phyloP scores from a whole-genome alignment of 1,140 invertebrate species.

The Hypothenemus hampei region DNA sequence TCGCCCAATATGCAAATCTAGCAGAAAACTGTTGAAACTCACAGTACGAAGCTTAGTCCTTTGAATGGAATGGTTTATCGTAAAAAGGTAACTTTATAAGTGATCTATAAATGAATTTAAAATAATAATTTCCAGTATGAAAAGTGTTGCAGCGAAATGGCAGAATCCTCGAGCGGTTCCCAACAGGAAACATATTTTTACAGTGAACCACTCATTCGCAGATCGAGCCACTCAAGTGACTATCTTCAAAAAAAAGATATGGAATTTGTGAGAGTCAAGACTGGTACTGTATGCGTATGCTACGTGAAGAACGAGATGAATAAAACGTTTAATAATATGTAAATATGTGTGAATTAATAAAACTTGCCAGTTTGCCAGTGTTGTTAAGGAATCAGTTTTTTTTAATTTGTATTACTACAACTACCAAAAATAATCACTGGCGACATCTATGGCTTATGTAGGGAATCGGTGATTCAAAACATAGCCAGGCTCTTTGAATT shows the following conservation, averaged over 20 bases:
- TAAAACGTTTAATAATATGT: background rate
- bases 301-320: conserved; percentile 1
- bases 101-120: background rate
- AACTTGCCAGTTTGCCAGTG: too few relatives aligned
- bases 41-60: background rate
- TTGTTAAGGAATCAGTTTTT: too few relatives aligned
- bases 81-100: background rate
- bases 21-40: background rate
- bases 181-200: conserved; percentile 1
- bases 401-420: too few relatives aligned
- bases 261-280: conserved; percentile 6
- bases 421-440: too few relatives aligned
- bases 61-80: background rate
- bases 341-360: too few relatives aligned
- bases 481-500: too few relatives aligned
- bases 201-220: conserved; percentile 8
- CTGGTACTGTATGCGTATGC: conserved; percentile 1
- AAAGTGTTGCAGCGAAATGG: conserved; percentile 9
- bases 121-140: background rate
- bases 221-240: background rate
- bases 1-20: conserved; percentile 15
- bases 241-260: background rate
- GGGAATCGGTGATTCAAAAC: too few relatives aligned
- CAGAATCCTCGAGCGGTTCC: conserved; percentile 9
- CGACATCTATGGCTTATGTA: too few relatives aligned